These are phyloP conservation scores for Neoascia interrupta DNA, from an alignment of 2,888 invertebrate species.

Conservation along the genomic window DNA sequence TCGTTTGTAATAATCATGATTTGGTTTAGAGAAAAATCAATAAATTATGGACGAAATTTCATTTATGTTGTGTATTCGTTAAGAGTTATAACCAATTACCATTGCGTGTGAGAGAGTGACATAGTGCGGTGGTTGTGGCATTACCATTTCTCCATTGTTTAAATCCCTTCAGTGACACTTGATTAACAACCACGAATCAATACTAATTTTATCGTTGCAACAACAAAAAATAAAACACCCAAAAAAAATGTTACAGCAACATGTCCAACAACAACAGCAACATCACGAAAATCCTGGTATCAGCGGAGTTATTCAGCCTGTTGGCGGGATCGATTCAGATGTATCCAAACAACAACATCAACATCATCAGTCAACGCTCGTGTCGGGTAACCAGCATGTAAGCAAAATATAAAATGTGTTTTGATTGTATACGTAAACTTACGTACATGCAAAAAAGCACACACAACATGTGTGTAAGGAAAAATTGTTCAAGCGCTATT, in stretches of 20 bases:
- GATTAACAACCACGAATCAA: slow-evolving; percentile 8
- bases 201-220: neutral
- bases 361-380: slow-evolving; percentile 50
- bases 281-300: slow-evolving; percentile 65
- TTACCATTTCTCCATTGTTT: slow-evolving; percentile 35
- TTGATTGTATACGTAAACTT: neutral
- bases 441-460: too few relatives aligned
- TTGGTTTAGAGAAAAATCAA: slow-evolving; percentile 70
- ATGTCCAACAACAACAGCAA: slow-evolving; percentile 73
- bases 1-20: slow-evolving; percentile 68
- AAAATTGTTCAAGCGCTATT: slow-evolving; percentile 27
- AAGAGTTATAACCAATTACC: slow-evolving; percentile 63
- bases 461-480: slow-evolving; percentile 13
- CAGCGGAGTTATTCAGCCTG: slow-evolving; percentile 71
- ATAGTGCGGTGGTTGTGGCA: slow-evolving; percentile 71
- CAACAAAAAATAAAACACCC: slow-evolving; percentile 17
- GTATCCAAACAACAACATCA: slow-evolving; percentile 63
- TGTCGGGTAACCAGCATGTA: slow-evolving; percentile 57
- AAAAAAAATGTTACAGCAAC: slow-evolving; percentile 65
- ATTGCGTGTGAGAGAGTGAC: slow-evolving; percentile 50
- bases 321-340: slow-evolving; percentile 70
- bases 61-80: slow-evolving; percentile 67
- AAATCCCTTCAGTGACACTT: slow-evolving; percentile 18
- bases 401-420: slow-evolving; percentile 41
- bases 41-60: slow-evolving; percentile 70